A percentile compares a stretch with the other conserved stretches of the same genome.
Evolutionary conservation across 1,140 invertebrate genomes (phyloP).

Genomic region (Ceratina australensis): DNA sequence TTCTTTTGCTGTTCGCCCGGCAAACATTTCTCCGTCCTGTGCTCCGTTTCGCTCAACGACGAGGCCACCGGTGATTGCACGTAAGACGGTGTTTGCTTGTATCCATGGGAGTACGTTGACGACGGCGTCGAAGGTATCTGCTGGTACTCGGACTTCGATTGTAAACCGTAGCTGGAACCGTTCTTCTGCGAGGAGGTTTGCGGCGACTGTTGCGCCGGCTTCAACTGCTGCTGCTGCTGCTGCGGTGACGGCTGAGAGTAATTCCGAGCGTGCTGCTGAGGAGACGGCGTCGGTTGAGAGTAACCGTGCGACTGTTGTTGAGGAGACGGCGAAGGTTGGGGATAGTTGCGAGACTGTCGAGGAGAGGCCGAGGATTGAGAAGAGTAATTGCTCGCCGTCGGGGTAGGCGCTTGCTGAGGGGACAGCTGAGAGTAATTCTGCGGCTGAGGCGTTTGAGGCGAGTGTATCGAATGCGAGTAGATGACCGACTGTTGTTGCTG

Average conservation of each 20-base stretch:
- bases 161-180: constrained; percentile 43
- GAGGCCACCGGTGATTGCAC: constrained; percentile 61
- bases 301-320: constrained; percentile 61
- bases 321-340: constrained; percentile 61
- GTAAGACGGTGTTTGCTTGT: constrained; percentile 68
- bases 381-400: constrained; percentile 53
- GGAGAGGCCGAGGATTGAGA: constrained; percentile 69
- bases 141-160: constrained; percentile 58
- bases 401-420: constrained; percentile 57
- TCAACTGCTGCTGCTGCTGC: constrained; percentile 42
- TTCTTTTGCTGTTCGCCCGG: constrained; percentile 67
- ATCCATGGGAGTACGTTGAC: constrained; percentile 65
- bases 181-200: constrained; percentile 69
- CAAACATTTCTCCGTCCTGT: constrained; percentile 65
- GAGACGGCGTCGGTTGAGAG: constrained; percentile 62
- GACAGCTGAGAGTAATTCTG: constrained; percentile 66
- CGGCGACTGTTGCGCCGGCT: constrained; percentile 62
- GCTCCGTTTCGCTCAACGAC: constrained; percentile 62
- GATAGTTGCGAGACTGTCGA: constrained; percentile 65
- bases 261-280: constrained; percentile 54
- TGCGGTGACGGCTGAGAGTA: constrained; percentile 68
- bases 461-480: constrained; percentile 61
- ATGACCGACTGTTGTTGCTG: constrained; percentile 57
- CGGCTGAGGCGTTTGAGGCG: constrained; percentile 58
- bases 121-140: constrained; percentile 32